Percentiles rank a stretch among this genome's conserved stretches.
These are phyloP conservation scores for Mechanitis messenoides DNA, from an alignment of 2,888 invertebrate genomes.

Conservation along the genomic window DNA sequence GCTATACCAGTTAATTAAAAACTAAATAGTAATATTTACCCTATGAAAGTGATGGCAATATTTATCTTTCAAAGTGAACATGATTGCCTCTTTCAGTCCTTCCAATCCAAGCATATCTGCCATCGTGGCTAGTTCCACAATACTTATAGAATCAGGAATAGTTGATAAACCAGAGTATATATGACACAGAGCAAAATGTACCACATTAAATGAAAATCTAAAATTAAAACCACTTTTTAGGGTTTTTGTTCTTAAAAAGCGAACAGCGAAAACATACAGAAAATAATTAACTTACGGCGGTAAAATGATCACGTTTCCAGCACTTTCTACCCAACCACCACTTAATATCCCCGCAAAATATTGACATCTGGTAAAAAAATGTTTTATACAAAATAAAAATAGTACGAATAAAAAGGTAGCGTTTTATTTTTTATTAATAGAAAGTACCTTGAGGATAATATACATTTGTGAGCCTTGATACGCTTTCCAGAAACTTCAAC, in stretches of 20 bases:
- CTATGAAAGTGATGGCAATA: slow-evolving; percentile 97
- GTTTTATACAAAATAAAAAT: not conserved
- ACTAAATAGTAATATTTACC: slow-evolving; percentile 56
- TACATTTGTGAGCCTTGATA: slow-evolving; percentile 93
- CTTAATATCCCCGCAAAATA: slow-evolving; percentile 95
- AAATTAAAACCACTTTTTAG: slow-evolving; percentile 31
- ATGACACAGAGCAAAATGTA: slow-evolving; percentile 94
- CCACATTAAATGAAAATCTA: slow-evolving; percentile 88
- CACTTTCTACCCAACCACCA: slow-evolving; percentile 87
- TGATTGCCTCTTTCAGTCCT: slow-evolving; percentile 93
- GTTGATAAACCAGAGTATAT: slow-evolving; percentile 95
- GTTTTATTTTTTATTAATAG: not conserved
- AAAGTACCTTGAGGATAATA: slow-evolving; percentile 83
- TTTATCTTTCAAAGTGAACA: slow-evolving; percentile 89
- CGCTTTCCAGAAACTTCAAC: slow-evolving; percentile 89
- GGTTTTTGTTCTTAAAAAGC: no score
- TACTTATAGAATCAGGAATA: slow-evolving; percentile 89
- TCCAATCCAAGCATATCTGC: slow-evolving; percentile 94
- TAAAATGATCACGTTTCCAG: slow-evolving; percentile 88
- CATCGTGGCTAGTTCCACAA: slow-evolving; percentile 90
- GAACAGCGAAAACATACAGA: no score
- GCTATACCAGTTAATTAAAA: not conserved
- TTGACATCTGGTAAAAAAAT: slow-evolving; percentile 80
- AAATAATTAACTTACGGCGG: slow-evolving; percentile 80
- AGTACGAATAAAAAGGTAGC: not conserved